These are phyloP conservation scores for Leptinotarsa lineolata DNA, from an alignment of 1,140 invertebrate species.

Conservation along the genomic window DNA sequence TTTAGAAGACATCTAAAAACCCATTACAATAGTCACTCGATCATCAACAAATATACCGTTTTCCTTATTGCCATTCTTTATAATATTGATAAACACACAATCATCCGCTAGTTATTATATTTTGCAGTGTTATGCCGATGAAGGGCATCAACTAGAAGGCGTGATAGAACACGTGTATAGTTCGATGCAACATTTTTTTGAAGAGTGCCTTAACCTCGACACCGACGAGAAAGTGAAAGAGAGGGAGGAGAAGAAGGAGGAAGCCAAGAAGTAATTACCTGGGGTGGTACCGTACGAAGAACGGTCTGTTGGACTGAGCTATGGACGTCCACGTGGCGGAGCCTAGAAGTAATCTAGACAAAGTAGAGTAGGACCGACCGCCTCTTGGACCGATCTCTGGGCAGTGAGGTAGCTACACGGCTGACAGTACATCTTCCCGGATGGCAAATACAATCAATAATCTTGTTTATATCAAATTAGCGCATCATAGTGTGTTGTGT, in stretches of 20 bases:
- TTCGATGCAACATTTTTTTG: constrained; percentile 84
- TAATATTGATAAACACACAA: no score
- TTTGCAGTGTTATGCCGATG: constrained; percentile 79
- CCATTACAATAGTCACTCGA: no score
- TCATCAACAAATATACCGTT: no score
- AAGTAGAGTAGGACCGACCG: background rate
- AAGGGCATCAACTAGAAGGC: constrained; percentile 76
- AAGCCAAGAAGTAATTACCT: constrained; percentile 27
- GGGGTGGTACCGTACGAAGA: background rate
- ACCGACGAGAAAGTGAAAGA: constrained; percentile 63
- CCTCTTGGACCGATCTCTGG: background rate
- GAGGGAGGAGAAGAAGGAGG: constrained; percentile 46
- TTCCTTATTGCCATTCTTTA: no score
- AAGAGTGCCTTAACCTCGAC: constrained; percentile 82
- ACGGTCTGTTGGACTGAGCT: background rate
- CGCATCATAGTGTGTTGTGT: constrained; percentile 37
- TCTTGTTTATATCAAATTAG: constrained; percentile 38
- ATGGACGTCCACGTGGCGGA: constrained; percentile 11
- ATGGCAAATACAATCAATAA: constrained; percentile 27
- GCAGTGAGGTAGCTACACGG: constrained; percentile 10
- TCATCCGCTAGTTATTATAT: background rate
- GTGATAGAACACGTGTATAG: constrained; percentile 82
- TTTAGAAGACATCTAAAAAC: no score
- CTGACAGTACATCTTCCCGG: constrained; percentile 10
- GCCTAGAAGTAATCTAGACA: constrained; percentile 19